Base-by-base conservation (phyloP, 2,797 vertebrate species). In the Myotis planiceps region DNA sequence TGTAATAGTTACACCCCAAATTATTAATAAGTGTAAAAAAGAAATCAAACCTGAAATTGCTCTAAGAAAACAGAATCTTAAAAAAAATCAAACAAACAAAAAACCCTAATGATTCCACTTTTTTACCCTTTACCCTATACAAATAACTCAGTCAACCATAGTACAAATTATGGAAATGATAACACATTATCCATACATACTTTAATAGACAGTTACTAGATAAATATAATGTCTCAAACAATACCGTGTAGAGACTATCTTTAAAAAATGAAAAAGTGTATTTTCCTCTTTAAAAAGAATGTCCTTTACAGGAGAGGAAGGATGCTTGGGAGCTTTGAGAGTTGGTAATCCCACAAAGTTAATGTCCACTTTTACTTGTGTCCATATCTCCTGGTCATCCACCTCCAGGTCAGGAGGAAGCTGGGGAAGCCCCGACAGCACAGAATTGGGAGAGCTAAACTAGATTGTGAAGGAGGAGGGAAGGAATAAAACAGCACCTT, bases 161-260 rank as follows among this genome's bases (percentile, higher is more conserved):
- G 23, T 29, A 82, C n/a, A 45, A 39, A 58, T 42, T 58, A 84
- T 27, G 29, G 9, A 45, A 92, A 88, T n/a, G 12, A 16, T 34
- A 76, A 75, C 29, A 87, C 18, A 32, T 47, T 74, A 90, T 68
- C 58, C 32, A 55, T 49, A 93, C 1, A 90, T 42, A 90, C 18
- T n/a, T 94, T 71, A 75, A 76, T 23, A 96, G 34, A 72, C 18
- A 71, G 14, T 32, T 80, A 93, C 37, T 65, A 90, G 29, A 47
- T 37, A 51, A 21, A 60, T 23, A 4, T 68, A 83, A 83, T 68
- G 66, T 68, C 21, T 84, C 32, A 79, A 93, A 4, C 55, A 49
- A 72, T 55, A 79, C 6, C 34, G 75, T n/a, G 55, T 34, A 53
- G 65, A 49, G 25, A 37, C 51, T 55, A 66, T 51, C n/a, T 71